These are phyloP conservation scores for Eucera pruinosa DNA, from an alignment of 2,888 invertebrate species.

Conservation along the genomic window DNA sequence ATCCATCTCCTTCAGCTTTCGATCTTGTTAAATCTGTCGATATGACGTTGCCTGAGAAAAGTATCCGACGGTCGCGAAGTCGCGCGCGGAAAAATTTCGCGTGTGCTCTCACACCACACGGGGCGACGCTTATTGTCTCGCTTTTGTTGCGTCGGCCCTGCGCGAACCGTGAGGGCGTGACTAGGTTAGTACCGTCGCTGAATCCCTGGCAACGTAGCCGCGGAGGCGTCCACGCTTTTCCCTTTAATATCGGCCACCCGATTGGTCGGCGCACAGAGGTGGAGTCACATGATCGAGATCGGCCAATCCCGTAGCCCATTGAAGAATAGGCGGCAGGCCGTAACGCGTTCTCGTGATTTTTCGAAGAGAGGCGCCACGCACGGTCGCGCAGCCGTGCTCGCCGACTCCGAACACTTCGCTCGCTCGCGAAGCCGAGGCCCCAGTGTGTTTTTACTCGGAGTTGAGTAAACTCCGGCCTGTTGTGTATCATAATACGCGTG, in stretches of 20 bases:
- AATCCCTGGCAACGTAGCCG: constrained; percentile 36
- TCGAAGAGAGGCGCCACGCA: constrained; percentile 56
- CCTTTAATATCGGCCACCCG: neutral
- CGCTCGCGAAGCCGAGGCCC: constrained; percentile 69
- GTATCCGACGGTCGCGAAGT: constrained; percentile 62
- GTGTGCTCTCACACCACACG: constrained; percentile 42
- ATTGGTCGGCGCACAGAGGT: constrained; percentile 52
- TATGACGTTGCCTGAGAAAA: constrained; percentile 26
- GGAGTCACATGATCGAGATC: constrained; percentile 32
- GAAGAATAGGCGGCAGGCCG: constrained; percentile 21
- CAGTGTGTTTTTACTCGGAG: constrained; percentile 84
- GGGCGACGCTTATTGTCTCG: constrained; percentile 49
- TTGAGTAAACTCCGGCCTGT: constrained; percentile 93
- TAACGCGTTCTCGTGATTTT: constrained; percentile 57
- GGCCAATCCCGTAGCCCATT: neutral
- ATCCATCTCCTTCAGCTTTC: neutral
- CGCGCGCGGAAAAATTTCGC: constrained; percentile 63
- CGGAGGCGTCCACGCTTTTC: constrained; percentile 24
- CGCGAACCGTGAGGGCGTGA: constrained; percentile 64
- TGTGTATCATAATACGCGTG: constrained; percentile 91
- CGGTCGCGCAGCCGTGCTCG: constrained; percentile 68
- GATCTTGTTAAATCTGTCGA: constrained; percentile 17
- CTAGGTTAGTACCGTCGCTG: constrained; percentile 22
- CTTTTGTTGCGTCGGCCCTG: constrained; percentile 63
- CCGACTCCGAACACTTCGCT: constrained; percentile 58